Evolutionary conservation across 2,797 vertebrate genomes (phyloP).

Genomic region (Anisognathus igniventris): DNA sequence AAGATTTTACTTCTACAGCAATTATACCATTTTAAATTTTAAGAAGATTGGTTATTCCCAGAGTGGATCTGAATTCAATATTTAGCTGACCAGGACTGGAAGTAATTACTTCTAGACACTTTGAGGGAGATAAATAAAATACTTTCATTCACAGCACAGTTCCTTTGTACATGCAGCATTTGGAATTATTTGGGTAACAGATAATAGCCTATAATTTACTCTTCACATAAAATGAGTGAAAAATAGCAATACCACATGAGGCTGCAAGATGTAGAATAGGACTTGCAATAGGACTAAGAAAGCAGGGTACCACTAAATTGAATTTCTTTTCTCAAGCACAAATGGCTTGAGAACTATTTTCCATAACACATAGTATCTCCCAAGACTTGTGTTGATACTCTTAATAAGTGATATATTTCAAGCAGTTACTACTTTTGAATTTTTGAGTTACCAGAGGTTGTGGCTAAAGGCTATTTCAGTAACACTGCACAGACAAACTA

Average conservation of each 20-base stretch:
- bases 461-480: neutral
- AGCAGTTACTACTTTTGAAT: neutral
- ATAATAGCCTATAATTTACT: neutral
- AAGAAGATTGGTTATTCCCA: neutral
- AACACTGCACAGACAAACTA: neutral
- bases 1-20: neutral
- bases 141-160: neutral
- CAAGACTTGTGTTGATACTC: neutral
- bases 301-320: neutral
- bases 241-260: neutral
- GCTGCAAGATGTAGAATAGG: neutral
- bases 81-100: neutral
- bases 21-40: neutral
- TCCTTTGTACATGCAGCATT: neutral
- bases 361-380: neutral
- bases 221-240: neutral
- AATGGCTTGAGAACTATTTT: neutral
- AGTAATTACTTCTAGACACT: conserved; percentile 1
- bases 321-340: neutral
- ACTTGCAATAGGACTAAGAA: neutral
- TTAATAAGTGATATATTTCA: neutral
- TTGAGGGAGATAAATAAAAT: conserved; percentile 11
- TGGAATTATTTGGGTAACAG: neutral
- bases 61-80: neutral
- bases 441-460: neutral